Conservation (phyloP, 2,797 vertebrate species). For the Sphaeramia orbicularis region DNA sequence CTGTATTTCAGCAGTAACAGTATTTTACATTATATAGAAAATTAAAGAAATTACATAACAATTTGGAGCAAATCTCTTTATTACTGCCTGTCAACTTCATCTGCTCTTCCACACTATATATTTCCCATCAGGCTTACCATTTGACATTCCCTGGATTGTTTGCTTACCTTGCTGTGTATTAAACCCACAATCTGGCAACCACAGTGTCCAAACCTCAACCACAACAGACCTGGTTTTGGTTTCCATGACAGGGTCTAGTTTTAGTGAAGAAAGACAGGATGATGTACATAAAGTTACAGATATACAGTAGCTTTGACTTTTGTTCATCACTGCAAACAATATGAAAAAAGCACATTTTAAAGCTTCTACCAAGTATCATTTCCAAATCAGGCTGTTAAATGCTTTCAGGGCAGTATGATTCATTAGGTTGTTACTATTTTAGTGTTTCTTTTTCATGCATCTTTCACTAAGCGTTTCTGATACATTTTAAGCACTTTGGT, state of each 20-base stretch:
- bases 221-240: conserved; percentile 64
- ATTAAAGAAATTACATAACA: conserved; percentile 1
- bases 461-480: background rate
- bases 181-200: conserved; percentile 70
- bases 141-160: conserved; percentile 68
- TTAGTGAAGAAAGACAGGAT: conserved; percentile 40
- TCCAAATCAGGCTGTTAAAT: too few species aligned
- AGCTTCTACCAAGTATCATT: too few species aligned
- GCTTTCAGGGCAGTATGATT: too few species aligned
- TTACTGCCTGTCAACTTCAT: conserved; percentile 36
- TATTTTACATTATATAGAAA: conserved; percentile 1
- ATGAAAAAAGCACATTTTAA: background rate
- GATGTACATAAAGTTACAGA: conserved; percentile 1
- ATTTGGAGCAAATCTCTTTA: conserved; percentile 12
- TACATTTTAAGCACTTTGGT: conserved; percentile 32
- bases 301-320: background rate
- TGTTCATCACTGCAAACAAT: background rate
- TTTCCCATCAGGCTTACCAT: conserved; percentile 51
- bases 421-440: background rate
- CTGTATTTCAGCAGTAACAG: conserved; percentile 9
- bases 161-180: conserved; percentile 72
- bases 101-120: conserved; percentile 29
- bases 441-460: background rate
- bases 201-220: conserved; percentile 64
- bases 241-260: conserved; percentile 59